Evolutionary conservation across 30 jellyfish, hydroid and myxozoan genomes (phyloP).

Genomic region (Aurelia sp.): DNA sequence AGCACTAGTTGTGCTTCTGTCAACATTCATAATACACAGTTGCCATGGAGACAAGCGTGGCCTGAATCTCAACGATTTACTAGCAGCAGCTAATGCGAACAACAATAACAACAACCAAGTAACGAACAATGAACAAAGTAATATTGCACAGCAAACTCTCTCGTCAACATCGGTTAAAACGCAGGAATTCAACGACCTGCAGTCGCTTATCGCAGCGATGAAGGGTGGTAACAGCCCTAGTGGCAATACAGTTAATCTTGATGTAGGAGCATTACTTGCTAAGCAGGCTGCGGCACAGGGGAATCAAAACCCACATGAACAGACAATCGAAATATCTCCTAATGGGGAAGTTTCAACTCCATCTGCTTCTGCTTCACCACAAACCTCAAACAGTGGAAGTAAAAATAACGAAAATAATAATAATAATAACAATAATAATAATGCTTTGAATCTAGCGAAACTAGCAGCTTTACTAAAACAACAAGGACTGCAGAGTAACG

Average conservation of each 20-base stretch:
- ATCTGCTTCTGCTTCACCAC: background rate
- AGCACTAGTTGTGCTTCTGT: background rate
- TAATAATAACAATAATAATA: background rate
- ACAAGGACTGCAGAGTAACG: slow-evolving; percentile 33
- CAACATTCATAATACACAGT: slow-evolving; percentile 9
- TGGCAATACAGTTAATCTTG: slow-evolving; percentile 57
- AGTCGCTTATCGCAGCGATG: slow-evolving; percentile 64
- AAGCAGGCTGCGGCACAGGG: slow-evolving; percentile 8
- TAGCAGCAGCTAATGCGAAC: slow-evolving; percentile 59
- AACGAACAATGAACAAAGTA: slow-evolving; percentile 61
- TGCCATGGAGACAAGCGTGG: slow-evolving; percentile 38
- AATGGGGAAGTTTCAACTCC: background rate
- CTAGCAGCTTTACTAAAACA: slow-evolving; percentile 35
- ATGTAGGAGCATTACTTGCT: slow-evolving; percentile 30
- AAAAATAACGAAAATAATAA: slow-evolving; percentile 5
- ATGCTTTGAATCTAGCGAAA: slow-evolving; percentile 13
- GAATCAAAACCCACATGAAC: slow-evolving; percentile 13
- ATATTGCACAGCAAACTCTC: slow-evolving; percentile 14
- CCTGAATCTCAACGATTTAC: slow-evolving; percentile 52
- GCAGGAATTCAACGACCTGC: slow-evolving; percentile 66
- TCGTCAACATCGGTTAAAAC: slow-evolving; percentile 76
- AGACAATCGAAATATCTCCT: slow-evolving; percentile 57
- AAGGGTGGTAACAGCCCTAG: slow-evolving; percentile 26
- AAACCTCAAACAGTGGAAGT: background rate
- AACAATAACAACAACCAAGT: slow-evolving; percentile 36